These are phyloP conservation scores for Neoscelio sp. DNA, from an alignment of 2,888 invertebrate genomes.

Conservation along the genomic window DNA sequence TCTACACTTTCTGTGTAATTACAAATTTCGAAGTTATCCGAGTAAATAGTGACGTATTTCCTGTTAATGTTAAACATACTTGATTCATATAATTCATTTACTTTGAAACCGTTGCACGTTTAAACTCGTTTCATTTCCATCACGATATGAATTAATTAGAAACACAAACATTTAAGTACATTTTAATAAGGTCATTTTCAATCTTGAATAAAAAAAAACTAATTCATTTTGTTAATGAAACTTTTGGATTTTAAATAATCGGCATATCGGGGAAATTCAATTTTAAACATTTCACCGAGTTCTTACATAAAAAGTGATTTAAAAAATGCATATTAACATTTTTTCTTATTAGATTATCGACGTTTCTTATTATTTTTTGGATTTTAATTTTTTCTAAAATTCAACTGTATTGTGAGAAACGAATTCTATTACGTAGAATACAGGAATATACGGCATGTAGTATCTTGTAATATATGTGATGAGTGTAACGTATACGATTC, in stretches of 20 bases:
- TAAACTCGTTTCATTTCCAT: conserved; percentile 35
- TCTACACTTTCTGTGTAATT: conserved; percentile 41
- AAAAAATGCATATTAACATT: too few relatives aligned
- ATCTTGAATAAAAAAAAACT: conserved; percentile 4
- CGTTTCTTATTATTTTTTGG: too few relatives aligned
- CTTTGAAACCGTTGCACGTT: conserved; percentile 43
- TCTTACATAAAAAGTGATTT: too few relatives aligned
- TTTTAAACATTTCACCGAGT: too few relatives aligned
- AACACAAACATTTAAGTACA: conserved; percentile 21
- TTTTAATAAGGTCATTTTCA: conserved; percentile 25
- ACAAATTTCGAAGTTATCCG: conserved; percentile 48
- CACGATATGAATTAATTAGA: conserved; percentile 37
- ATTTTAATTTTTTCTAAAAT: too few relatives aligned
- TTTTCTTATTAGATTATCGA: too few relatives aligned
- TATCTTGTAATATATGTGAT: conserved; percentile 21
- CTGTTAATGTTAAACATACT: conserved; percentile 36
- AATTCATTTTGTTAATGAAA: conserved; percentile 21
- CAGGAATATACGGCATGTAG: not conserved
- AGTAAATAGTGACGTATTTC: conserved; percentile 47
- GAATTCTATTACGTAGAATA: too few relatives aligned
- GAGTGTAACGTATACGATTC: conserved; percentile 18
- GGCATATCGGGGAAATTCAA: too few relatives aligned
- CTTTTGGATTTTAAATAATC: too few relatives aligned
- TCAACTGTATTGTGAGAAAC: too few relatives aligned
- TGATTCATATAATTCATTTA: conserved; percentile 50